These are phyloP conservation scores for Myotis planiceps DNA, from an alignment of 2,797 vertebrate genomes.

Conservation along the genomic window DNA sequence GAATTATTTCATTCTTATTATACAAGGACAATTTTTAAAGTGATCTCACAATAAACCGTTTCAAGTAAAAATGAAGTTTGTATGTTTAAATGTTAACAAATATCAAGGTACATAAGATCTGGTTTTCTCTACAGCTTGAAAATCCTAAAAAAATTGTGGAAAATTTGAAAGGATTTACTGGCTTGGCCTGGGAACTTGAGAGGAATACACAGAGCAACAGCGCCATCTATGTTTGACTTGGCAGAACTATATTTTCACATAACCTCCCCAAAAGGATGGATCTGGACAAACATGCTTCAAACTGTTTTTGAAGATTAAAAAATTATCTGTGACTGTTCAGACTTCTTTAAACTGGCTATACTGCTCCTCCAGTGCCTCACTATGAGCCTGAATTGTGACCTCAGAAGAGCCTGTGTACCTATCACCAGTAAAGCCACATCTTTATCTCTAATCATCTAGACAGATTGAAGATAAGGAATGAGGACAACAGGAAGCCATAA, in stretches of 20 bases:
- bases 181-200: accelerated
- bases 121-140: background rate
- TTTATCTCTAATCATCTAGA: background rate
- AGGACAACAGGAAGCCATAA: background rate
- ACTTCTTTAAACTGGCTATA: no score
- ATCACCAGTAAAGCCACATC: background rate
- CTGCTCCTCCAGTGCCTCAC: accelerated
- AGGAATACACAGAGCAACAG: background rate
- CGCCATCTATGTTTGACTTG: background rate
- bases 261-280: accelerated
- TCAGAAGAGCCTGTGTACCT: background rate
- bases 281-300: accelerated
- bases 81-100: background rate
- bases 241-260: background rate
- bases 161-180: background rate
- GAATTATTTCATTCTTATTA: no score
- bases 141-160: background rate
- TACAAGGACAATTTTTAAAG: background rate
- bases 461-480: background rate
- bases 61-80: background rate
- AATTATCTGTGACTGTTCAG: background rate
- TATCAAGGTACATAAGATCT: background rate
- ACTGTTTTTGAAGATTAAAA: background rate
- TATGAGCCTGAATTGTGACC: accelerated
- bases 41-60: background rate